Evolutionary conservation across 37 sponge, comb jelly and placozoan genomes (phyloP), one percentile per base, ranked within the genome.

Genomic region (Ianthella basta): DNA sequence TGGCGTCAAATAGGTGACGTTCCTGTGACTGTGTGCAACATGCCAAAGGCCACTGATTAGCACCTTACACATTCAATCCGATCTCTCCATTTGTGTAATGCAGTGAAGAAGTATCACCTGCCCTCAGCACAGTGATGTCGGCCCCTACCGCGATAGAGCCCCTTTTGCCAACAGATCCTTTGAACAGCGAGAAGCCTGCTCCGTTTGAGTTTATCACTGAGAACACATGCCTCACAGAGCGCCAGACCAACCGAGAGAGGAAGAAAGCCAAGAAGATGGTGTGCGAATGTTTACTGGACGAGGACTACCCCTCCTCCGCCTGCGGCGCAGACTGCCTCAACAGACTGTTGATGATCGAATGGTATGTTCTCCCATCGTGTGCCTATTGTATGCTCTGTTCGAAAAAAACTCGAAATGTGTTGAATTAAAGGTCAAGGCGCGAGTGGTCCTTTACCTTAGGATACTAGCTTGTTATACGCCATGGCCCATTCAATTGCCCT

Each of bases 271-370:
- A 98, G 87, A 87, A 89, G 60, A 95, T 98, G 96, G 85, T 95
- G 63, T 98, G 98, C 82, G 90, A 86, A n/a, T 98, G 98, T 84
- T 83, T 86, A 56, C 95, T 93, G 82, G 93, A 93, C 79, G 38
- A 36, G 87, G 95, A 97, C 56, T 83, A 90, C 54, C 92, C 88
- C 37, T 88, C 85, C n/a, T 88, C 79, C 16, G 97, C 92, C 0
- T 99, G 99, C 77, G 95, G 97, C 6, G 94, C 97, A 35, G 88
- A 83, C 66, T 99, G 99, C 56, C 89, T 99, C 24, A 99, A 99
- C 72, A 80, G 92, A 74, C 75, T 99, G 56, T 78, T 99, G 33
- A 93, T 99, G 95, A 99, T 99, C 2, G 99, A 99, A 83, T 99
- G 99, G 96, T 95, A 70, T 44, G 87, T 53, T 1, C n/a, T n/a